Conservation (phyloP, 1,140 invertebrate species). For the Apis florea region DNA sequence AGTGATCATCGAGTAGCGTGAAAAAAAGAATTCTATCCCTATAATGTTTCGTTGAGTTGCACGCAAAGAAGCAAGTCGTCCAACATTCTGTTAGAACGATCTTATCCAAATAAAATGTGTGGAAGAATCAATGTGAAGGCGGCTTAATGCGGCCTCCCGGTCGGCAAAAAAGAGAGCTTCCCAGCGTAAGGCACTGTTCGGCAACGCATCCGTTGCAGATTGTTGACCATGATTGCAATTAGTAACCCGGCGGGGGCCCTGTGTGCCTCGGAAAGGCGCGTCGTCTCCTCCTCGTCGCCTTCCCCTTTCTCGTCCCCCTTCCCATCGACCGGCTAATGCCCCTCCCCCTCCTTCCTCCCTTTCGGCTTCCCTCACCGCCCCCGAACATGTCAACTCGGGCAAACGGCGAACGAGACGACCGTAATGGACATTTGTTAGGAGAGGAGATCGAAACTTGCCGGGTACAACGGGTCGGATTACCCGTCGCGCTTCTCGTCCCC, state of each 20-base stretch:
- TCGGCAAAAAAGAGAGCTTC: constrained; percentile 51
- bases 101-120: no score
- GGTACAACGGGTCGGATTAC: constrained; percentile 24
- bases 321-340: constrained; percentile 46
- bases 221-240: constrained; percentile 73
- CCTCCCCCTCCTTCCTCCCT: constrained; percentile 31
- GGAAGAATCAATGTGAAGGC: constrained; percentile 41
- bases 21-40: no score
- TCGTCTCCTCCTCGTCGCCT: constrained; percentile 11
- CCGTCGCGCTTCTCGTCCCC: constrained; percentile 32
- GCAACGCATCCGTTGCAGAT: constrained; percentile 56
- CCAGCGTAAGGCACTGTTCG: constrained; percentile 47
- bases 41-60: neutral
- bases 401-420: constrained; percentile 41
- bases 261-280: constrained; percentile 59
- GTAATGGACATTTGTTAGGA: constrained; percentile 74
- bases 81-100: no score
- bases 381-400: constrained; percentile 64
- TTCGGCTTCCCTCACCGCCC: constrained; percentile 60
- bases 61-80: neutral
- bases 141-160: constrained; percentile 41
- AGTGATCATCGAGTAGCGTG: no score
- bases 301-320: constrained; percentile 13
- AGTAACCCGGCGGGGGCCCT: constrained; percentile 68
- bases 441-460: constrained; percentile 43